Evolutionary conservation across 2,113 vertebrate genomes (phyloP), one percentile per base, ranked within the genome.

Genomic region (Sylvilagus bachmani): DNA sequence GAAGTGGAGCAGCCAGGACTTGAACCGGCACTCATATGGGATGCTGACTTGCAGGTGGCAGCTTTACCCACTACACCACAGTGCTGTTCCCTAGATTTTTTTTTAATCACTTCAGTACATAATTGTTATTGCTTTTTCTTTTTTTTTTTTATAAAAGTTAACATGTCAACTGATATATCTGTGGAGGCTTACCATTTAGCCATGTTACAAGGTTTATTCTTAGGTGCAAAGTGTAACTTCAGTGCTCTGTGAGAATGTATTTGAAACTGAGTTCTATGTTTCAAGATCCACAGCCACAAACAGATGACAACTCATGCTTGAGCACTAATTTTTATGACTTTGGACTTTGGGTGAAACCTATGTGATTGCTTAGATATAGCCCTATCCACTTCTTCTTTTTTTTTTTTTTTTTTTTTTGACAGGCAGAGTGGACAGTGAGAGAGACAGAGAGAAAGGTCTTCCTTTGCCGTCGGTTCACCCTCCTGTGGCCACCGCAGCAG

Each of bases 191-290:
- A 67, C 49, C 29, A n/a, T 49, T 85, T 90, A 84, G 79, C 44
- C n/a, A 78, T 55, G 17, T 74, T 90, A 53, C 75, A 92, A 58
- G 70, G 89, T 94, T 81, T 94, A 70, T 86, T 95, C 55, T 88
- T 90, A 61, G 79, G 22, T 75, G 13, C 12, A 83, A 61, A 90
- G 87, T 85, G 80, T 71, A 86, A 82, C 7, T 58, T 93, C 71
- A 69, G 25, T 55, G 51, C 49, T 64, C 81, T 90, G 29, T 55
- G 53, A 86, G 14, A 92, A 21, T 67, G 25, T 75, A 21, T 4
- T 24, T 10, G 12, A 94, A 82, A 3, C 78, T 69, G 24, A 33
- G 10, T 91, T 44, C 67, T 93, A 70, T 87, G 75, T 84, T n/a
- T 90, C 29, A 67, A 73, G 66, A 31, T 89, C 51, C 51, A 38